phyloP scores from a whole-genome alignment of 2,797 vertebrate genomes.

The Epinephelus awoara region DNA sequence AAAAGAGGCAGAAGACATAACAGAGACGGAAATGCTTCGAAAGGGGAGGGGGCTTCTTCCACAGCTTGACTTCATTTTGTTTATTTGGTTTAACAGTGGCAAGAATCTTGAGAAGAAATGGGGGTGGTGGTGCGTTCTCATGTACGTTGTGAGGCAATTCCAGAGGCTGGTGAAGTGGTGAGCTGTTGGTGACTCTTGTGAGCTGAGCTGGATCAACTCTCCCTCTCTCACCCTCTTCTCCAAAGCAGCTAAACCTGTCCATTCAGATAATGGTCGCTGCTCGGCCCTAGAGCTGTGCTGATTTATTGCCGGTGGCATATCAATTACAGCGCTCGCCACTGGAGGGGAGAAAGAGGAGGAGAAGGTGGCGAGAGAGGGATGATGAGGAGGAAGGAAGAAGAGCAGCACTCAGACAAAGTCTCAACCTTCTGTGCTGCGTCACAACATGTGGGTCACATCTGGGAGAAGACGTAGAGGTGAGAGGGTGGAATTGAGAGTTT shows the following conservation, averaged over 20 bases:
- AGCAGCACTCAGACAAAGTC: conserved; percentile 39
- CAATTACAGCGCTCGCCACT: conserved; percentile 85
- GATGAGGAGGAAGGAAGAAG: conserved; percentile 53
- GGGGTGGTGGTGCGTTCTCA: conserved; percentile 1
- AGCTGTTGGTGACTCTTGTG: conserved; percentile 32
- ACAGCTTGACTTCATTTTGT: conserved; percentile 27
- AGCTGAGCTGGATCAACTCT: conserved; percentile 63
- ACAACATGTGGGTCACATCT: conserved; percentile 66
- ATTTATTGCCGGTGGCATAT: conserved; percentile 90
- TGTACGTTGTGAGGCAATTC: background rate
- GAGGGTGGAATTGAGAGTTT: conserved; percentile 10
- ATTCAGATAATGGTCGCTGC: conserved; percentile 81
- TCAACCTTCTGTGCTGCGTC: conserved; percentile 48
- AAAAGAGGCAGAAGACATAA: conserved; percentile 12
- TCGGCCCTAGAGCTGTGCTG: conserved; percentile 75
- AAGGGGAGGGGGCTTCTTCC: background rate
- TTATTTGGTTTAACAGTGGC: conserved; percentile 39
- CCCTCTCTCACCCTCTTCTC: conserved; percentile 64
- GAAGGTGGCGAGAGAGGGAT: conserved; percentile 57
- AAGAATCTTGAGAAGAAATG: background rate
- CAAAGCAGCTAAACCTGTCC: conserved; percentile 84
- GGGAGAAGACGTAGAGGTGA: conserved; percentile 23
- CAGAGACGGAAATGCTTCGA: conserved; percentile 4
- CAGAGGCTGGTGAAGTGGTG: conserved; percentile 26
- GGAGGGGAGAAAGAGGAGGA: conserved; percentile 59